phyloP scores from a whole-genome alignment of 2,888 invertebrate species.

The Fragum whitleyi region DNA sequence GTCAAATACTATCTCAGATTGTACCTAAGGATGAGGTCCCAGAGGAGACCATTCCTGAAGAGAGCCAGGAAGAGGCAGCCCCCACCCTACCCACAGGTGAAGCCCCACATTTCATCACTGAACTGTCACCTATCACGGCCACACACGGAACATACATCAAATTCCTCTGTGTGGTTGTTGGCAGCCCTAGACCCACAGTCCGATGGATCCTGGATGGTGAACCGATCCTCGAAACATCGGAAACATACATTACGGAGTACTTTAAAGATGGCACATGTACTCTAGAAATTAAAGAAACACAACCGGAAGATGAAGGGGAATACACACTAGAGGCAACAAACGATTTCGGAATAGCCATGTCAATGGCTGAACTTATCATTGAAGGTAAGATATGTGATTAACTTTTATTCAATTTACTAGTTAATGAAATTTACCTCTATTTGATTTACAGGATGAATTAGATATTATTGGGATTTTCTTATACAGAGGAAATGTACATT shows the following conservation, averaged over 20 bases:
- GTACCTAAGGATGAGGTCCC: constrained; percentile 58
- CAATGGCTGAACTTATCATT: constrained; percentile 86
- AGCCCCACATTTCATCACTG: constrained; percentile 74
- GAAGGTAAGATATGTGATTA: constrained; percentile 70
- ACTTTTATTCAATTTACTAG: neutral
- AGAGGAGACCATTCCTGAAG: constrained; percentile 55
- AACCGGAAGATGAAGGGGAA: constrained; percentile 97
- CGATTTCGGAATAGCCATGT: constrained; percentile 96
- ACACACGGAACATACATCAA: constrained; percentile 75
- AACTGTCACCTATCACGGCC: constrained; percentile 72
- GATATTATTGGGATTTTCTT: neutral
- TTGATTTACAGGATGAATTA: neutral
- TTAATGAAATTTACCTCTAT: neutral
- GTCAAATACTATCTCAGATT: constrained; percentile 34
- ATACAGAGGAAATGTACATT: too few species aligned
- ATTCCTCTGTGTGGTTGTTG: constrained; percentile 78
- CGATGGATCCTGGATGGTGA: constrained; percentile 93
- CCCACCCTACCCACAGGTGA: constrained; percentile 69
- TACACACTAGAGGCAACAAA: constrained; percentile 98
- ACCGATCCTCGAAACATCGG: constrained; percentile 86
- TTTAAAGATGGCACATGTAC: constrained; percentile 88
- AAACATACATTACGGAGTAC: constrained; percentile 72
- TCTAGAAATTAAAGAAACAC: constrained; percentile 96
- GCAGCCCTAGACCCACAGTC: constrained; percentile 86
- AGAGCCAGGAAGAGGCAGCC: constrained; percentile 70